Percentiles rank a stretch among this genome's conserved stretches.
Evolutionary conservation across 2,888 invertebrate species (phyloP).

Genomic region (Dicyrtoma fusca): DNA sequence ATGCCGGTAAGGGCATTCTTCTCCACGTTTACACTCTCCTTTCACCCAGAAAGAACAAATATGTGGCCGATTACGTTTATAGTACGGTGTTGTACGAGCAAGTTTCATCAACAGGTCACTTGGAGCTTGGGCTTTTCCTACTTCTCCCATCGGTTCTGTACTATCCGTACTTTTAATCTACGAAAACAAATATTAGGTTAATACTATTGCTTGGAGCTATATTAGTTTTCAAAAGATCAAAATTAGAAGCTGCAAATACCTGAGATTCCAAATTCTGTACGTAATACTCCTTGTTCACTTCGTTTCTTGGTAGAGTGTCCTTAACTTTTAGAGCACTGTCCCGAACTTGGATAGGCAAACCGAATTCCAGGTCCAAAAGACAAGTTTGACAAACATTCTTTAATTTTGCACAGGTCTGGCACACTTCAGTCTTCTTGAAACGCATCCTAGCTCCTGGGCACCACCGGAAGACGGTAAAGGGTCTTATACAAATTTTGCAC

Average conservation of each 20-base stretch:
- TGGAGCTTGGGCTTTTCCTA: conserved; percentile 71
- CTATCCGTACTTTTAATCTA: conserved; percentile 40
- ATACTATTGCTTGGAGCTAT: neutral
- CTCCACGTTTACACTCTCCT: conserved; percentile 92
- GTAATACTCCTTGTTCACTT: conserved; percentile 93
- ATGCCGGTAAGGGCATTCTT: conserved; percentile 94
- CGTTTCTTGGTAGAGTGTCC: conserved; percentile 88
- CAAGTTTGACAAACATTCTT: conserved; percentile 98
- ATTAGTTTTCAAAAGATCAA: conserved; percentile 3
- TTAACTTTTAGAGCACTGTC: conserved; percentile 88
- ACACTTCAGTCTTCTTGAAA: conserved; percentile 95
- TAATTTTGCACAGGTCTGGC: conserved; percentile 90
- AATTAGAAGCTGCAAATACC: conserved; percentile 60
- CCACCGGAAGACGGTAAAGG: conserved; percentile 96
- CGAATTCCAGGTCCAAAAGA: conserved; percentile 90
- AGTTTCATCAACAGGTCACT: conserved; percentile 82
- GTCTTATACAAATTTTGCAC: conserved; percentile 91
- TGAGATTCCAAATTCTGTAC: conserved; percentile 88
- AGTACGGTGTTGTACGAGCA: conserved; percentile 91
- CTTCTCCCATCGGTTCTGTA: conserved; percentile 50
- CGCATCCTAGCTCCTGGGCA: conserved; percentile 94
- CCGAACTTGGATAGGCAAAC: conserved; percentile 82
- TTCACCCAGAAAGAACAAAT: conserved; percentile 99
- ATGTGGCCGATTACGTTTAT: conserved; percentile 91
- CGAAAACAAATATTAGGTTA: neutral